Evolutionary conservation across 2,797 vertebrate species (phyloP).

Genomic region (Arctocebus calabarensis): DNA sequence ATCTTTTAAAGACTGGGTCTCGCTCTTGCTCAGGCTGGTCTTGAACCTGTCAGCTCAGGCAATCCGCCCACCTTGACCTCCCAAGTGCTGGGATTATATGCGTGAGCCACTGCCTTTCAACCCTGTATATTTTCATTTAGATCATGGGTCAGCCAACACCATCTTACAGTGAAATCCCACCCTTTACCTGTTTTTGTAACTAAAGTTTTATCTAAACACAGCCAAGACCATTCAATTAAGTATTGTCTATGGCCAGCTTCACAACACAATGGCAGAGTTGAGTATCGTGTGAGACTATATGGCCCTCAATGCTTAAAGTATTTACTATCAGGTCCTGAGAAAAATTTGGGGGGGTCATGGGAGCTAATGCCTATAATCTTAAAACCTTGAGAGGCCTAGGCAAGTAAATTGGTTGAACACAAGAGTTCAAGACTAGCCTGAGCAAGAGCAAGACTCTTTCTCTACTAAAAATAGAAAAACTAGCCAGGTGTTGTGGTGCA

Average conservation of each 20-base stretch:
- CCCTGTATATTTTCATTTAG: conserved; percentile 44
- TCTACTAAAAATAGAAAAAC: too few species aligned
- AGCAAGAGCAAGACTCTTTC: too few species aligned
- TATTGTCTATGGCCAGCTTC: neutral
- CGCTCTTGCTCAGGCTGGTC: too few species aligned
- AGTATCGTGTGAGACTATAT: neutral
- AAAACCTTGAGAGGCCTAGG: too few species aligned
- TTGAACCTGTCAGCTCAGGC: too few species aligned
- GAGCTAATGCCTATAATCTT: too few species aligned
- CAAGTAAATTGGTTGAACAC: too few species aligned
- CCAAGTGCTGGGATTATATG: too few species aligned
- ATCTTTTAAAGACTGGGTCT: too few species aligned
- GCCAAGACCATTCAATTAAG: neutral
- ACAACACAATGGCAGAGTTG: neutral
- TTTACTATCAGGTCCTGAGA: conserved; percentile 2
- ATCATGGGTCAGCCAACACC: neutral
- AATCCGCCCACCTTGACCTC: too few species aligned
- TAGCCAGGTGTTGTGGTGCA: too few species aligned
- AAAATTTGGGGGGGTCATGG: neutral
- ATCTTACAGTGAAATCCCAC: neutral
- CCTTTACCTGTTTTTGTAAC: conserved; percentile 24
- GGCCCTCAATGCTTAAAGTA: neutral
- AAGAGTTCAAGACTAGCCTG: too few species aligned
- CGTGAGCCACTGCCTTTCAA: neutral
- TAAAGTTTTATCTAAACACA: conserved; percentile 34